Percentiles rank a stretch among this genome's conserved stretches.
phyloP scores from a whole-genome alignment of 2,888 invertebrate species.

The Acronicta aceris region DNA sequence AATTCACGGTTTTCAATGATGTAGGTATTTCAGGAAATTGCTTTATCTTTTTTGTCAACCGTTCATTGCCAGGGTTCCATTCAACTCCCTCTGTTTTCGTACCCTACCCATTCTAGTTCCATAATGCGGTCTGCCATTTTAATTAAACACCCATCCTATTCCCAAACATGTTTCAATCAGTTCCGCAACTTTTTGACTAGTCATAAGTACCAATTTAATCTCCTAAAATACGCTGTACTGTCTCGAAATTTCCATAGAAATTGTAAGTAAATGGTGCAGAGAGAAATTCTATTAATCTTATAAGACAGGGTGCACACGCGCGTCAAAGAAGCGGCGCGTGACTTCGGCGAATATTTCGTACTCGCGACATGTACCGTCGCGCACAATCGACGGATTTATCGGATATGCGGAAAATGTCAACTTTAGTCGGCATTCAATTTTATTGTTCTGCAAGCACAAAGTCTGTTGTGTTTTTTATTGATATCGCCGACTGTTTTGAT shows the following conservation, averaged over 20 bases:
- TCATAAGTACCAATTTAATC: too few relatives aligned
- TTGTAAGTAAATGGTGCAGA: constrained; percentile 52
- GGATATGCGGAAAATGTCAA: constrained; percentile 32
- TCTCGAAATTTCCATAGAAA: constrained; percentile 30
- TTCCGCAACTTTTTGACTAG: too few relatives aligned
- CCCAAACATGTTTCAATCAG: too few relatives aligned
- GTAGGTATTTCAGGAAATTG: too few relatives aligned
- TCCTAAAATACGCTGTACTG: background rate
- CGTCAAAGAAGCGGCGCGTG: constrained; percentile 45
- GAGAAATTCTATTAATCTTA: constrained; percentile 57
- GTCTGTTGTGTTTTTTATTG: constrained; percentile 13
- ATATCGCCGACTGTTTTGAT: background rate
- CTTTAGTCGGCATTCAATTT: constrained; percentile 26
- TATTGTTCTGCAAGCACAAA: constrained; percentile 26
- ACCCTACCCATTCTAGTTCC: too few relatives aligned
- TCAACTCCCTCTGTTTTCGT: too few relatives aligned
- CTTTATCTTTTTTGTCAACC: too few relatives aligned
- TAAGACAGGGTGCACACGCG: constrained; percentile 50
- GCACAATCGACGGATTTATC: constrained; percentile 35
- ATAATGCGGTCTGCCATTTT: too few relatives aligned
- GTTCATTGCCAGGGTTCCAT: too few relatives aligned
- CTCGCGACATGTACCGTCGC: constrained; percentile 7
- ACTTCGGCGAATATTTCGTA: constrained; percentile 34
- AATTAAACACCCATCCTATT: too few relatives aligned
- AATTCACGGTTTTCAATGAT: too few relatives aligned